Conservation (phyloP, 1,140 invertebrate genomes). For the Zaprionus tsacasi region DNA sequence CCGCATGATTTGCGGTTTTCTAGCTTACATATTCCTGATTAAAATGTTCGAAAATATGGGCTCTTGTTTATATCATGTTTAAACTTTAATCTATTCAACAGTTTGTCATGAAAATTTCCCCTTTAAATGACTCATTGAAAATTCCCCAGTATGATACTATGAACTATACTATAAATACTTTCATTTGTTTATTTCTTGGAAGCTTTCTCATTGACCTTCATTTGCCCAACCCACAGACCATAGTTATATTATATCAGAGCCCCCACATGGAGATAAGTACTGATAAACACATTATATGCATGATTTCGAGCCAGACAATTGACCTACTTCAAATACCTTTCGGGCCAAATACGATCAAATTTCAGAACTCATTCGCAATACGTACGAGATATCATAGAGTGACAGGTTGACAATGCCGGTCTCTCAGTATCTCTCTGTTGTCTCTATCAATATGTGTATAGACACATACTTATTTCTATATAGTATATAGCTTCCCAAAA, state of each 20-base stretch:
- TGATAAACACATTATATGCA: slow-evolving; percentile 17
- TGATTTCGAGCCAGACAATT: slow-evolving; percentile 16
- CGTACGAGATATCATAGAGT: neutral
- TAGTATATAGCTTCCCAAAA: slow-evolving; percentile 17
- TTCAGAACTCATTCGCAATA: slow-evolving; percentile 12
- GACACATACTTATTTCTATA: slow-evolving; percentile 17
- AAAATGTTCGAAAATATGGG: neutral
- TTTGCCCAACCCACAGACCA: slow-evolving; percentile 11
- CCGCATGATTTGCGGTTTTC: too few relatives aligned
- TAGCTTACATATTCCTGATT: too few relatives aligned
- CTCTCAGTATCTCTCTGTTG: slow-evolving; percentile 13
- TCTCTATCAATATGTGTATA: slow-evolving; percentile 1
- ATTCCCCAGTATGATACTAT: neutral
- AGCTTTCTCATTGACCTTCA: slow-evolving; percentile 26
- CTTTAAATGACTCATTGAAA: neutral
- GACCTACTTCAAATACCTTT: slow-evolving; percentile 39
- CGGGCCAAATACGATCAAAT: slow-evolving; percentile 9
- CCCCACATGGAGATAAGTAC: neutral
- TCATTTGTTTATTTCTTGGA: slow-evolving; percentile 4
- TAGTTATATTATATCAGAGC: neutral
- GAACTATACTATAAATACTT: slow-evolving; percentile 8
- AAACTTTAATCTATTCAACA: neutral
- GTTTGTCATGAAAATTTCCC: neutral
- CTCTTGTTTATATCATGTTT: neutral
- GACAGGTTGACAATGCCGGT: slow-evolving; percentile 39